Evolutionary conservation across 2,797 vertebrate species (phyloP), one percentile per base, ranked within the genome.

Genomic region (Parauchenoglanis ngamensis): DNA sequence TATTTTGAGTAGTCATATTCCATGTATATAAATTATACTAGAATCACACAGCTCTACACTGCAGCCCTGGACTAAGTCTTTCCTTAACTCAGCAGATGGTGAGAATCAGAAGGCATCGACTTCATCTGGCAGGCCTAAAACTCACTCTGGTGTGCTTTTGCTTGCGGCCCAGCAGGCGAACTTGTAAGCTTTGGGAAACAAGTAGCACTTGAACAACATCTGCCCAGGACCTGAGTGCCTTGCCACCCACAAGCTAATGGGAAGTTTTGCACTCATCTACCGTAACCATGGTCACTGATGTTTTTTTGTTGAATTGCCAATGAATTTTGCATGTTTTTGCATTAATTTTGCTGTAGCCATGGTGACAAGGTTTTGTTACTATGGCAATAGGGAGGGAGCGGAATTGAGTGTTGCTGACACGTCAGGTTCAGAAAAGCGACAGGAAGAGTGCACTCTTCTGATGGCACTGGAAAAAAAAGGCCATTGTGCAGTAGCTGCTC

Each of bases 261-360:
- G 73, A 89, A 85, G 90, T 92, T 91, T 91, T 91, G 87, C 89
- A 88, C 88, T 87, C 70, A 83, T 86, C 88, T 81, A 87, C 72
- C 87, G 90, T 92, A 89, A 88, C 90, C 90, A 92, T 92, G 89
- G 90, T 88, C 90, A 91, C 91, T 88, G 88, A 85, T 91, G 90
- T 90, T 91, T 91, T 81, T 61, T 80, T 86, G 88, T 90, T 91
- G 79, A 70, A 12, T 87, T 90, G 88, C 89, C 90, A 89, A 88
- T 88, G 88, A 86, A 89, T 91, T 91, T 92, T 90, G 90, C 91
- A 91, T 88, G 85, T 90, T 90, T 92, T 92, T 90, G 86, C 87
- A 87, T 90, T 88, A 89, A 92, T 89, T 90, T 90, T 79, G 84
- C 87, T 2, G 91, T 91, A 90, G 86, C 92, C 89, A 88, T 92